Conservation (phyloP, 2,797 vertebrate species). For the Uromys caudimaculatus region DNA sequence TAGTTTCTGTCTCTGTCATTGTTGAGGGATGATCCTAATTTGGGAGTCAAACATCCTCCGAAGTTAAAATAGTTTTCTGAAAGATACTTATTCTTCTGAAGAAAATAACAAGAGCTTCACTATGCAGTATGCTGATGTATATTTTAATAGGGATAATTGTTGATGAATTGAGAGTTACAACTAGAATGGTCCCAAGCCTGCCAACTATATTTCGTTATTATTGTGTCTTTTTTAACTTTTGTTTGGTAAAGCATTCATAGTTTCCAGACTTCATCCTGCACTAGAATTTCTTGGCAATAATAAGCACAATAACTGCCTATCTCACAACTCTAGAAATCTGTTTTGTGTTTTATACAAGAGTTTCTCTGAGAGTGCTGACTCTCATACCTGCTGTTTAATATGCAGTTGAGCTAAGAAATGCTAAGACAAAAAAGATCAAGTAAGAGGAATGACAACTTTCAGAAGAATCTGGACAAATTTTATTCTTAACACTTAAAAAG, state of each 20-base stretch:
- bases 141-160: neutral
- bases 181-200: neutral
- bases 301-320: neutral
- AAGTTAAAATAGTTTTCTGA: constrained; percentile 21
- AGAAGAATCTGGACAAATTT: neutral
- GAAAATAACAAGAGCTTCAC: neutral
- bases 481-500: neutral
- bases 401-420: neutral
- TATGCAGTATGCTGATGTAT: neutral
- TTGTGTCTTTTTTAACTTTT: neutral
- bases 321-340: neutral
- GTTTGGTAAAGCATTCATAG: neutral
- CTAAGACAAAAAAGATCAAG: neutral
- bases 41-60: neutral
- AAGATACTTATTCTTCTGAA: neutral
- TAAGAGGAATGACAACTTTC: neutral
- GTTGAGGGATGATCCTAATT: neutral
- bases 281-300: neutral
- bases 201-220: neutral
- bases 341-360: neutral
- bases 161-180: neutral
- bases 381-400: neutral
- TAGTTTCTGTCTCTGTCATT: neutral
- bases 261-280: neutral
- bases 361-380: neutral